Percentiles rank a stretch among this genome's conserved stretches.
Conservation (phyloP, 1,140 invertebrate species). For the Drosophila seguyi region DNA sequence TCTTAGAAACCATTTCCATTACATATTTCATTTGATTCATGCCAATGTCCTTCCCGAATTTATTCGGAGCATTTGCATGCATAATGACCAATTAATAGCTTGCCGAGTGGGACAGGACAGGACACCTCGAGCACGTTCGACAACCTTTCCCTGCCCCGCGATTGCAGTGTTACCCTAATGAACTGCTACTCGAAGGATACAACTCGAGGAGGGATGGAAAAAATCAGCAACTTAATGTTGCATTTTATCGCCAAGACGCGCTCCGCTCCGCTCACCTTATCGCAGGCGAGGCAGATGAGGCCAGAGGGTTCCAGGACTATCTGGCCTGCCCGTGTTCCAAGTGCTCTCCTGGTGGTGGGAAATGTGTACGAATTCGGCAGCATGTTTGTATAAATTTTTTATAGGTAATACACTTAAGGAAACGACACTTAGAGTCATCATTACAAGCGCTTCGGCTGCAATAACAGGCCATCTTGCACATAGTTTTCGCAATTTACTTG, state of each 20-base stretch:
- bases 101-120: slow-evolving; percentile 1
- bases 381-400: slow-evolving; percentile 85
- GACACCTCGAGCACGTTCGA: slow-evolving; percentile 31
- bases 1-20: slow-evolving; percentile 2
- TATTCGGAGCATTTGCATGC: slow-evolving; percentile 29
- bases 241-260: slow-evolving; percentile 77
- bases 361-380: slow-evolving; percentile 69
- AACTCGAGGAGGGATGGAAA: slow-evolving; percentile 32
- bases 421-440: slow-evolving; percentile 85
- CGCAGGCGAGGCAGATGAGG: slow-evolving; percentile 46
- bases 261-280: slow-evolving; percentile 46
- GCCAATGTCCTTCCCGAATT: neutral
- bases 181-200: slow-evolving; percentile 70
- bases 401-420: slow-evolving; percentile 85
- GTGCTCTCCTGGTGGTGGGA: slow-evolving; percentile 54
- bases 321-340: neutral
- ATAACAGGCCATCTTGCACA: slow-evolving; percentile 85
- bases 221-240: slow-evolving; percentile 84
- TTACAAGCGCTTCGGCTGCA: slow-evolving; percentile 85
- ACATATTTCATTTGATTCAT: slow-evolving; percentile 11
- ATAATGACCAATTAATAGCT: slow-evolving; percentile 45
- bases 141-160: slow-evolving; percentile 34
- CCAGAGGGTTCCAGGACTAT: slow-evolving; percentile 14
- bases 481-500: slow-evolving; percentile 85
- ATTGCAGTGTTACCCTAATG: slow-evolving; percentile 68